Evolutionary conservation across 2,888 invertebrate genomes (phyloP).

Genomic region (Drosophila ezoana): DNA sequence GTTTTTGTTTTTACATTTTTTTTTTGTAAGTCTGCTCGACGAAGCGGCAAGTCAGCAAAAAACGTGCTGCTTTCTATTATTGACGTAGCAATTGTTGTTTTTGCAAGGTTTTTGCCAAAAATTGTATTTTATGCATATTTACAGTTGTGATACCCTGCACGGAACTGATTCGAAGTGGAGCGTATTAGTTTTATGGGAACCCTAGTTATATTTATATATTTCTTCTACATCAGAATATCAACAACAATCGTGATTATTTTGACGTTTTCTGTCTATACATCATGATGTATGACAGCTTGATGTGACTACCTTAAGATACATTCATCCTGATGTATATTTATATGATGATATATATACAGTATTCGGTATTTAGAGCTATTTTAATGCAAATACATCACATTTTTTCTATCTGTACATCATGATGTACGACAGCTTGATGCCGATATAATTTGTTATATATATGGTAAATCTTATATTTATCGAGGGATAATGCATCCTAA

Average conservation of each 20-base stretch:
- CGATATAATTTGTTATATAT: no score
- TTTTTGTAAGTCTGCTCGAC: conserved; percentile 17
- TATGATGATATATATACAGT: no score
- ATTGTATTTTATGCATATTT: conserved; percentile 32
- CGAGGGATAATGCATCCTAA: no score
- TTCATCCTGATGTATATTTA: no score
- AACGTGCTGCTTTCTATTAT: conserved; percentile 41
- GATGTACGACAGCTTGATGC: not conserved
- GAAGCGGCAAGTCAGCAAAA: conserved; percentile 32
- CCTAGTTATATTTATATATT: not conserved
- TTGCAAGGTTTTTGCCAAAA: conserved; percentile 12
- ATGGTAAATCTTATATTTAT: no score
- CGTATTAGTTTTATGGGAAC: not conserved
- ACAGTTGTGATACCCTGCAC: conserved; percentile 8
- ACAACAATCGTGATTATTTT: no score
- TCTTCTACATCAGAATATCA: not conserved
- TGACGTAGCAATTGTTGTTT: conserved; percentile 27
- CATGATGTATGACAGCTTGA: not conserved
- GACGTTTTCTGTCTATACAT: no score
- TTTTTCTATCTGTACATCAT: not conserved
- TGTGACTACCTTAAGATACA: no score
- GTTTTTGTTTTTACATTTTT: not conserved
- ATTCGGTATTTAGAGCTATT: no score
- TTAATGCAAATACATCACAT: no score
- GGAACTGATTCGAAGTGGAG: not conserved